Evolutionary conservation across 2,113 vertebrate species (phyloP).

Genomic region (Buteo buteo): DNA sequence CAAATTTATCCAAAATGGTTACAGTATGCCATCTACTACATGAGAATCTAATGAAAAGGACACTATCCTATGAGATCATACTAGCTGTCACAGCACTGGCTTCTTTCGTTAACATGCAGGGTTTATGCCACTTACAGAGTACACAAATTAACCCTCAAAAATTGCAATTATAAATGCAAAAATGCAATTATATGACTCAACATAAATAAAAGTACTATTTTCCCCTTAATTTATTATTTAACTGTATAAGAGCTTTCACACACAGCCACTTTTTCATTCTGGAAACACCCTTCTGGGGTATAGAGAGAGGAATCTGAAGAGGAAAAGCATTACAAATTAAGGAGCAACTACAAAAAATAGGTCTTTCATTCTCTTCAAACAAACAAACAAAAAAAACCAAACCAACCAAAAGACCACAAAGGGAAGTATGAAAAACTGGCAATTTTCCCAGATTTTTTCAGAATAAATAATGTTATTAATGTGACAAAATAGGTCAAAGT

Average conservation of each 20-base stretch:
- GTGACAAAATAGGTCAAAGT: background rate
- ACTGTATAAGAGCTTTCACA: background rate
- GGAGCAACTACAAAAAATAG: background rate
- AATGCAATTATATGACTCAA: background rate
- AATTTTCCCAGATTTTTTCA: background rate
- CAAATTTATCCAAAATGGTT: background rate
- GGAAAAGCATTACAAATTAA: background rate
- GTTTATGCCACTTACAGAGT: background rate
- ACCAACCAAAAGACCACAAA: background rate
- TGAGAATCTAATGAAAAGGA: background rate
- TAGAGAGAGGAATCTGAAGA: background rate
- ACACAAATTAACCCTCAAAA: background rate
- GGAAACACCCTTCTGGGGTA: fast-evolving
- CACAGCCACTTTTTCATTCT: background rate
- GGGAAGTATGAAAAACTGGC: background rate
- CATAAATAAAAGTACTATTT: background rate
- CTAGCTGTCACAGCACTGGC: background rate
- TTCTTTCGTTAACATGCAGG: background rate
- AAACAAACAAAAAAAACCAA: background rate
- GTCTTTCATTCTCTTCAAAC: background rate
- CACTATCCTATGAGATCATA: background rate
- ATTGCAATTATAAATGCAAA: background rate
- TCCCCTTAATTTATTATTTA: background rate
- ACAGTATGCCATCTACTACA: background rate
- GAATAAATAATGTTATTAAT: background rate